Base-by-base conservation (phyloP, 2,888 invertebrate species). In the Tetragonisca angustula region DNA sequence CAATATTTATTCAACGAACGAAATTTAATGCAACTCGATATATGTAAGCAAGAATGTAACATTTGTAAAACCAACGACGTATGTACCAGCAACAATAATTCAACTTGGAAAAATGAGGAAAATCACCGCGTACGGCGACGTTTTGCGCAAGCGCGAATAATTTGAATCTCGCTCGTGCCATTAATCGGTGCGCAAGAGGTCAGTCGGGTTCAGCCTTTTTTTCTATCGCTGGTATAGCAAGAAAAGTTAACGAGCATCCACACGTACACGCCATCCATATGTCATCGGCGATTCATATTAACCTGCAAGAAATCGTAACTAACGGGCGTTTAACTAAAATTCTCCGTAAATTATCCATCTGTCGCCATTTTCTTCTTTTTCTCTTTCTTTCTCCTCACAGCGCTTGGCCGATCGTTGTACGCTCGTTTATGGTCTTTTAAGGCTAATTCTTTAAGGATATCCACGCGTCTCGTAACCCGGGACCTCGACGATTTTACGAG, bases 401-500 rank as follows among this genome's bases (percentile, higher is more conserved):
- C 17, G 59, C n/a, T 17, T 50, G 62, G 50, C 84, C 64, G 67
- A 27, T 49, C 64, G 65, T 62, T 49, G 27, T 3, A 36, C 27
- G 52, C 64, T 49, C 69, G 70, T 75, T 61, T 62, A 61, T 59
- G 56, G 69, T 65, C 11, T 1, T 43, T 43, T 52, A 52, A 50
- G 72, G 61, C 56, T 78, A 65, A 59, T 61, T 72, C 62, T 56
- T 71, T 9, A 43, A 72, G 49, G 69, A 62, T 64, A 64, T 83
- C 9, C 0, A 76, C 52, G 36, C 54, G 75, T 69, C 72, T 72
- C 71, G 56, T 59, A 73, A 72, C 67, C 69, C 67, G 11, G 67
- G 36, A 52, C 49, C 61, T 73, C 67, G 76, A 80, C 70, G 76
- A 79, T 88, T 91, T 91, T 91, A 91, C 84, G 90, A 89, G 79